A percentile compares a stretch with the other conserved stretches of the same genome.
Evolutionary conservation across 1,140 invertebrate genomes (phyloP).

Genomic region (Pinna nobilis): DNA sequence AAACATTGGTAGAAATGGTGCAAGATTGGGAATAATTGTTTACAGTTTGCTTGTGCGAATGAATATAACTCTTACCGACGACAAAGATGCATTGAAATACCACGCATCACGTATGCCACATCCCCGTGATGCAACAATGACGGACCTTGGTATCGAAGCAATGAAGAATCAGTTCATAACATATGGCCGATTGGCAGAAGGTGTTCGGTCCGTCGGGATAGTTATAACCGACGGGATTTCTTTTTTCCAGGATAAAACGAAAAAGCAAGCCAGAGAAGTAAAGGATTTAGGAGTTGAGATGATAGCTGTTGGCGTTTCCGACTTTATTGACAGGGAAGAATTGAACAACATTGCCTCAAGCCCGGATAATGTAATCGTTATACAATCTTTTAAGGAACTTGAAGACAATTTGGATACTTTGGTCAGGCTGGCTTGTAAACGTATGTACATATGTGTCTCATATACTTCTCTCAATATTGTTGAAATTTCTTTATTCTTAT

Average conservation of each 20-base stretch:
- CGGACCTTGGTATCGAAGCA: slow-evolving; percentile 18
- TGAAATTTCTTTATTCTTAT: too few species aligned
- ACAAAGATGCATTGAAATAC: not conserved
- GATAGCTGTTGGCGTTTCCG: slow-evolving; percentile 44
- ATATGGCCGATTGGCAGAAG: too few species aligned
- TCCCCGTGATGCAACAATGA: slow-evolving; percentile 19
- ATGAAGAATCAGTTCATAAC: slow-evolving; percentile 23
- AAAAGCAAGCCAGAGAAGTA: slow-evolving; percentile 35
- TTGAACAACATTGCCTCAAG: slow-evolving; percentile 32
- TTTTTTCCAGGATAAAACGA: slow-evolving; percentile 31
- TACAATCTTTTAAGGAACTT: slow-evolving; percentile 27
- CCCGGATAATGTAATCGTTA: slow-evolving; percentile 13
- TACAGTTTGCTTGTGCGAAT: slow-evolving; percentile 34
- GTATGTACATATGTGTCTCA: slow-evolving; percentile 18
- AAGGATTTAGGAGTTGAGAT: slow-evolving; percentile 43
- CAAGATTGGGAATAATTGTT: slow-evolving; percentile 43
- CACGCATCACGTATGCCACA: slow-evolving; percentile 6
- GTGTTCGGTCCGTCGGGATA: slow-evolving; percentile 49
- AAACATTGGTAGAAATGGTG: slow-evolving; percentile 31
- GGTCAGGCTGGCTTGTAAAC: slow-evolving; percentile 33
- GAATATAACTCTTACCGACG: not conserved
- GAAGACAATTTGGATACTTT: slow-evolving; percentile 2
- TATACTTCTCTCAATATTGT: too few species aligned
- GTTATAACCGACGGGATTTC: slow-evolving; percentile 57
- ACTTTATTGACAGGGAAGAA: slow-evolving; percentile 23